These are phyloP conservation scores for Lepas anatifera DNA, from an alignment of 2,888 invertebrate species.

Conservation along the genomic window DNA sequence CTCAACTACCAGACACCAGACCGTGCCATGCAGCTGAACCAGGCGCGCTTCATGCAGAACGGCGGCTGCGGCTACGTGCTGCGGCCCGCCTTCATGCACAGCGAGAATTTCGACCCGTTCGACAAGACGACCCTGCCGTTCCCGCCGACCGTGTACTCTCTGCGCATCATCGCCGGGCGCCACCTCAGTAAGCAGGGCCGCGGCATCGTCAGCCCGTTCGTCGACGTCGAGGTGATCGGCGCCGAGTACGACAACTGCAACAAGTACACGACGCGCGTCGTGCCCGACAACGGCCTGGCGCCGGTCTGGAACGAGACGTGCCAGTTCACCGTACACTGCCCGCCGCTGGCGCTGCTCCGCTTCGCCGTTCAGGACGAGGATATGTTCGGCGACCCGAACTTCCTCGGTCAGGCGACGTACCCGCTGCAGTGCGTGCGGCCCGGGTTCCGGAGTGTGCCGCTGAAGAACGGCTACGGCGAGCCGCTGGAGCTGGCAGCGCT, in stretches of 20 bases:
- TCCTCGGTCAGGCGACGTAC: conserved; percentile 90
- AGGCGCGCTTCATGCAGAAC: conserved; percentile 83
- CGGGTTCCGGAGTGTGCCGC: conserved; percentile 81
- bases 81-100: conserved; percentile 78
- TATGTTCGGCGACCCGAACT: conserved; percentile 92
- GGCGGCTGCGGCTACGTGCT: conserved; percentile 85
- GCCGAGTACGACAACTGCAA: conserved; percentile 72
- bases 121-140: conserved; percentile 37
- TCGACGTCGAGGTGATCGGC: conserved; percentile 67
- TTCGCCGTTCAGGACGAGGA: conserved; percentile 91
- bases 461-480: conserved; percentile 83
- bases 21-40: conserved; percentile 90
- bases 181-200: not conserved
- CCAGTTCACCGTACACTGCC: conserved; percentile 67
- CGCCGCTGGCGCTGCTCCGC: conserved; percentile 67
- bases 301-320: conserved; percentile 83
- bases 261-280: conserved; percentile 71
- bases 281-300: conserved; percentile 84
- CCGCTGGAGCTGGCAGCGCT: conserved; percentile 58
- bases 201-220: conserved; percentile 11
- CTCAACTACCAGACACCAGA: conserved; percentile 92
- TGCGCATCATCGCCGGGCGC: not conserved
- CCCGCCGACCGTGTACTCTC: not conserved
- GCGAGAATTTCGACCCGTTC: conserved; percentile 63
- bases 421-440: conserved; percentile 63